Percentiles rank a stretch among this genome's conserved stretches.
Evolutionary conservation across 2,113 vertebrate species (phyloP).

Genomic region (Lepus europaeus): DNA sequence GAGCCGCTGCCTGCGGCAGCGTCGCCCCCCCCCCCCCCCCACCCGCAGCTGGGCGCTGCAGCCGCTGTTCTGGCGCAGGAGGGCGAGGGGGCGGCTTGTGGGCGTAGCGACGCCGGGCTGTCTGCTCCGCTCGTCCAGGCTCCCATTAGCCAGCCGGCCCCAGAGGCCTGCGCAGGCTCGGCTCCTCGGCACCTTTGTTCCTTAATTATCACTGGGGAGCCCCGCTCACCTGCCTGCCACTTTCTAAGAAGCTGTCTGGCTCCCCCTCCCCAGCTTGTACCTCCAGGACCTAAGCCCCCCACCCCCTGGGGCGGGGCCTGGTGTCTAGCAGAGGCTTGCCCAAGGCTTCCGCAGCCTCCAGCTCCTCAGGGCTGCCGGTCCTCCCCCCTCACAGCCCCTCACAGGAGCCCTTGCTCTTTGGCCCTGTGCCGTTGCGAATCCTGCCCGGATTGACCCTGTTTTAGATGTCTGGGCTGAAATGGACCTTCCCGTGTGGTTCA

Average conservation of each 20-base stretch:
- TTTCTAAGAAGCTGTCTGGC: constrained; percentile 83
- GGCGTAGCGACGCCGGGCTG: constrained; percentile 81
- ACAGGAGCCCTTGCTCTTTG: background rate
- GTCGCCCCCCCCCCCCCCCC: background rate
- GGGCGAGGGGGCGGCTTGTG: constrained; percentile 81
- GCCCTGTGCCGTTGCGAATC: background rate
- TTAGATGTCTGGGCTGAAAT: background rate
- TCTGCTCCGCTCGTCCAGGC: constrained; percentile 77
- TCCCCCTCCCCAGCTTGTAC: constrained; percentile 58
- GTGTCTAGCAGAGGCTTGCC: constrained; percentile 57
- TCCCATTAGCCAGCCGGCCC: constrained; percentile 82
- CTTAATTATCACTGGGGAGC: constrained; percentile 84
- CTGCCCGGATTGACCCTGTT: background rate
- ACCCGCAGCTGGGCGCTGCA: constrained; percentile 62
- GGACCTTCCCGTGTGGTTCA: background rate
- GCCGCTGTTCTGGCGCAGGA: constrained; percentile 78
- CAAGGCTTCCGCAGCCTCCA: constrained; percentile 37
- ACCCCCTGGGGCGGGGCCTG: background rate
- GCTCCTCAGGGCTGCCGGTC: constrained; percentile 6
- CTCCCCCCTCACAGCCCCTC: background rate
- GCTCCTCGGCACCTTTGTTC: constrained; percentile 84
- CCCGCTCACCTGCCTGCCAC: constrained; percentile 81
- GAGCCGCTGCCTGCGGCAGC: background rate
- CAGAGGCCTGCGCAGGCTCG: constrained; percentile 74
- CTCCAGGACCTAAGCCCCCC: constrained; percentile 65